phyloP scores from a whole-genome alignment of 2,888 invertebrate genomes.

The Drosophila neotestacea region DNA sequence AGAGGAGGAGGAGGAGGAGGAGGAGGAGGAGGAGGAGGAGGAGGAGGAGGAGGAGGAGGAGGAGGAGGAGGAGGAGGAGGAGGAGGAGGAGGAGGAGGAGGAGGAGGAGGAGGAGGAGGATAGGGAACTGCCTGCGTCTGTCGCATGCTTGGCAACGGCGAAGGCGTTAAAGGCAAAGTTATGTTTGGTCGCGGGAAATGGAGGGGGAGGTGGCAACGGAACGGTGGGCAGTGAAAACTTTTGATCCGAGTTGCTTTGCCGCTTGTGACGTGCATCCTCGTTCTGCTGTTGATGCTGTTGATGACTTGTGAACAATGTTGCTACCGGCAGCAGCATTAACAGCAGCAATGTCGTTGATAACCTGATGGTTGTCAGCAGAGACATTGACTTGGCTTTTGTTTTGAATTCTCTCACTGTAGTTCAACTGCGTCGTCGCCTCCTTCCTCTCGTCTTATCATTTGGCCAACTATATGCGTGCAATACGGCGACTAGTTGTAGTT shows the following conservation, averaged over 20 bases:
- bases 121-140: constrained; percentile 6
- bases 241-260: constrained; percentile 61
- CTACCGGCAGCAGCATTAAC: constrained; percentile 49
- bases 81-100: constrained; percentile 21
- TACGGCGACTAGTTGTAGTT: constrained; percentile 16
- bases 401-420: constrained; percentile 16
- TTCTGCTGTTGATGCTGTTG: constrained; percentile 25
- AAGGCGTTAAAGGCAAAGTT: constrained; percentile 74
- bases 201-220: constrained; percentile 81
- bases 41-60: constrained; percentile 28
- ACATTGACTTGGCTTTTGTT: constrained; percentile 73
- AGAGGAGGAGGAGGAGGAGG: constrained; percentile 13
- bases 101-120: constrained; percentile 25
- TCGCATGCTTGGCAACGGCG: constrained; percentile 49
- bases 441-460: constrained; percentile 57
- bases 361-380: constrained; percentile 60
- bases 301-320: constrained; percentile 43
- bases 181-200: constrained; percentile 69
- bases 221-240: constrained; percentile 79
- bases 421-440: constrained; percentile 32
- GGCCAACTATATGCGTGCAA: constrained; percentile 38
- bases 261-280: constrained; percentile 36
- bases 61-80: constrained; percentile 23
- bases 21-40: constrained; percentile 21
- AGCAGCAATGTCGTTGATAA: constrained; percentile 68